These are phyloP conservation scores for Sebastes cheni DNA, from an alignment of 2,797 vertebrate species.

Conservation along the genomic window DNA sequence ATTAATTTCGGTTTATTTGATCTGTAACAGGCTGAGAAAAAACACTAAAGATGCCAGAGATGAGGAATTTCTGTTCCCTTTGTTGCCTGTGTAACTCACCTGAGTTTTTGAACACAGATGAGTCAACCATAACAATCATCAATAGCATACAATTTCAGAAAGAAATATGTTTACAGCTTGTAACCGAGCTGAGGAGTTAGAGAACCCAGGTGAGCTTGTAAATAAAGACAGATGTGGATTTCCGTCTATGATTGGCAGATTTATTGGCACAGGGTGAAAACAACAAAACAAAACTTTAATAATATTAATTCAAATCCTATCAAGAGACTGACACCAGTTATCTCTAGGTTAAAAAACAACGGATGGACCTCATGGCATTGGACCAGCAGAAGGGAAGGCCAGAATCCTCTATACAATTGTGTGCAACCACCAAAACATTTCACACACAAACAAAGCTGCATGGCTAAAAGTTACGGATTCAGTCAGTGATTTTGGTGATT, in stretches of 20 bases:
- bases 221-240: neutral
- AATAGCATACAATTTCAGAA: neutral
- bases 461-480: neutral
- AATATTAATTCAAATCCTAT: neutral
- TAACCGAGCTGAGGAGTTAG: neutral
- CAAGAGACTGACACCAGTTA: neutral
- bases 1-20: constrained; percentile 10
- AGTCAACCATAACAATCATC: neutral
- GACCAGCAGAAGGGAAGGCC: neutral
- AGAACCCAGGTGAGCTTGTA: neutral
- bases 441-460: neutral
- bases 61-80: neutral
- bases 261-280: neutral
- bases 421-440: neutral
- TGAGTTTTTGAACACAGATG: neutral
- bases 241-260: neutral
- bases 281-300: neutral
- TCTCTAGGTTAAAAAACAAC: neutral
- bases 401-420: neutral
- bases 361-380: neutral
- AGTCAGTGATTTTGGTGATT: neutral
- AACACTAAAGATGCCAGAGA: neutral
- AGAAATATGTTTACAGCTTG: neutral
- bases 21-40: neutral
- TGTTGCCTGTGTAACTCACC: neutral